Evolutionary conservation across 2,797 vertebrate species (phyloP), one percentile per base, ranked within the genome.

Genomic region (Capromys pilorides): DNA sequence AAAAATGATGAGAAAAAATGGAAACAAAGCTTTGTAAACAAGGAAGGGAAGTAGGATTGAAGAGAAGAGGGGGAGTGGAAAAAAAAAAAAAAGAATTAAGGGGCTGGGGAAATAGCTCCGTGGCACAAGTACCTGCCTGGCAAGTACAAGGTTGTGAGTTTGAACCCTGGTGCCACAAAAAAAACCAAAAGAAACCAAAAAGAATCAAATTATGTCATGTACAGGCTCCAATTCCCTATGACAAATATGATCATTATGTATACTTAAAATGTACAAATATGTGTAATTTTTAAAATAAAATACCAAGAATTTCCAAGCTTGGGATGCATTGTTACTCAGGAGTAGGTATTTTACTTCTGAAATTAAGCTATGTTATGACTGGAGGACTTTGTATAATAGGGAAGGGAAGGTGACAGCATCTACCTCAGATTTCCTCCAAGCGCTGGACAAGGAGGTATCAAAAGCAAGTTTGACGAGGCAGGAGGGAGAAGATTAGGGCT

Each of bases 311-410:
- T 51, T 66, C 82, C 41, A 45, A 66, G 12, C 12, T 11, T 51
- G 62, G 19, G 9, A 18, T 24, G 36, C 57, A 5, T 80, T 57
- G 54, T 57, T 31, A 54, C 19, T 84, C 80, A 86, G 51, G 36
- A 80, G 71, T 45, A 22, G 33, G 19, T 69, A 21, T 91, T 93
- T 89, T 83, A 59, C 82, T 94, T 82, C 90, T 45, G 21, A 69
- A 77, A 49, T 7, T 51, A 88, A 92, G 33, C 49, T 69, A 8
- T 73, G 64, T 80, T 71, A 33, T 82, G 86, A 73, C 71, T 83
- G 16, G 51, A 89, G 73, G 77, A 41, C 64, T 83, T 41, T 10
- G 67, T 88, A 62, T 51, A 91, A 93, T 33, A 85, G 4, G 31
- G n/a, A 82, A 69, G 13, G 79, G 79, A 73, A 93, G 93, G 57